Percentiles rank a stretch among this genome's conserved stretches.
Evolutionary conservation across 2,797 vertebrate species (phyloP).

Genomic region (Siniperca obscura): DNA sequence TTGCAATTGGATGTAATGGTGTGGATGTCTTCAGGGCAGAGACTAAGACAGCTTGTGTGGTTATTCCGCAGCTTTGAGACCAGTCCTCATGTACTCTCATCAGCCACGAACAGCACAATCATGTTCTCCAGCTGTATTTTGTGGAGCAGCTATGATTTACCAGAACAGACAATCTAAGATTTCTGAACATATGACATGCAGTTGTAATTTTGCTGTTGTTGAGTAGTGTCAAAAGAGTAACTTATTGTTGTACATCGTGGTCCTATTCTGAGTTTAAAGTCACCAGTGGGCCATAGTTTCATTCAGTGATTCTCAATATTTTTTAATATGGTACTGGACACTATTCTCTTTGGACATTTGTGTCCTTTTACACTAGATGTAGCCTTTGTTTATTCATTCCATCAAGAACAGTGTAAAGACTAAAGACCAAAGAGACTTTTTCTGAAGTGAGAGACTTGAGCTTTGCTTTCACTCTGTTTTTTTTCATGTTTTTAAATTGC

Average conservation of each 20-base stretch:
- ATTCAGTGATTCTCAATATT: slow-evolving; percentile 22
- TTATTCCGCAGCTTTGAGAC: slow-evolving; percentile 1
- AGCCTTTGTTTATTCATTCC: slow-evolving; percentile 25
- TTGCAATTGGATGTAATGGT: not conserved
- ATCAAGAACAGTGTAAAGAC: slow-evolving; percentile 33
- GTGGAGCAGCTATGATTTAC: slow-evolving; percentile 42
- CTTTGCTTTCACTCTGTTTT: slow-evolving; percentile 17
- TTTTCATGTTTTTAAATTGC: not conserved
- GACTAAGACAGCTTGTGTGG: not conserved
- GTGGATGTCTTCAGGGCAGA: not conserved
- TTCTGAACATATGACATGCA: slow-evolving; percentile 41
- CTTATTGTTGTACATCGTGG: slow-evolving; percentile 31
- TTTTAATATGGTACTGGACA: slow-evolving; percentile 34
- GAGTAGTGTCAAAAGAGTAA: slow-evolving; percentile 27
- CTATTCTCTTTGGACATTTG: slow-evolving; percentile 32
- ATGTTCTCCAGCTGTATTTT: slow-evolving; percentile 40
- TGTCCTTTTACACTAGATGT: slow-evolving; percentile 40
- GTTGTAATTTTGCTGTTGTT: slow-evolving; percentile 53
- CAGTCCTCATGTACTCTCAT: not conserved
- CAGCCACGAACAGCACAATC: slow-evolving; percentile 49
- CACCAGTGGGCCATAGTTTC: slow-evolving; percentile 21
- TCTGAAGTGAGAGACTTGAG: slow-evolving; percentile 14
- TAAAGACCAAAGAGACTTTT: slow-evolving; percentile 63
- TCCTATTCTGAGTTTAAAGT: slow-evolving; percentile 37
- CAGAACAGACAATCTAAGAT: slow-evolving; percentile 54